Evolutionary conservation across 2,113 vertebrate genomes (phyloP).

Genomic region (Fregetta grallaria): DNA sequence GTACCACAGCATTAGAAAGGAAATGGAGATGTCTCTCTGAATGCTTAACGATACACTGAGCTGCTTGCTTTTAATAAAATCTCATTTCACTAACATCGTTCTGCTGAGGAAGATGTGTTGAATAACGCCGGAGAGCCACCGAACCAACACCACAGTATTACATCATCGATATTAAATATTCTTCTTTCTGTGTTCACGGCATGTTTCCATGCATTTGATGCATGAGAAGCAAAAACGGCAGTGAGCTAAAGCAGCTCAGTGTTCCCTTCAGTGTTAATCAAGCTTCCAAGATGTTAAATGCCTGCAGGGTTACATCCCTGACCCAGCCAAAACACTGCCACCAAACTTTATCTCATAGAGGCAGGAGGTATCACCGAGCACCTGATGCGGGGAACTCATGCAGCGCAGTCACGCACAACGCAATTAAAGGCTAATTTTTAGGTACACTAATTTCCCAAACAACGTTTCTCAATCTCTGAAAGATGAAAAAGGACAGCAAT

Average conservation of each 20-base stretch:
- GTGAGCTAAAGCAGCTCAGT: background rate
- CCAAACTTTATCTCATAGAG: background rate
- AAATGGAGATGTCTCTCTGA: background rate
- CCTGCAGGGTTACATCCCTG: background rate
- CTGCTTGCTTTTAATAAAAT: slow-evolving; percentile 57
- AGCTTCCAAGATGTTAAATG: slow-evolving; percentile 6
- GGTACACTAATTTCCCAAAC: background rate
- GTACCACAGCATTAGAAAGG: background rate
- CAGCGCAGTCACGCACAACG: background rate
- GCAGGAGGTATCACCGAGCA: background rate
- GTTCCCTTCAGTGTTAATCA: slow-evolving; percentile 9
- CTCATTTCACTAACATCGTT: slow-evolving; percentile 48
- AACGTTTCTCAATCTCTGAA: background rate
- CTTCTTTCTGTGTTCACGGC: background rate
- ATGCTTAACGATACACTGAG: background rate
- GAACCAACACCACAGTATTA: background rate
- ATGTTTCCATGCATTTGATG: background rate
- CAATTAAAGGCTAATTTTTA: background rate
- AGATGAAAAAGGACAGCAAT: background rate
- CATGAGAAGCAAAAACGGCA: background rate
- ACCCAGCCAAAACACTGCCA: background rate
- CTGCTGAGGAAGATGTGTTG: slow-evolving; percentile 41
- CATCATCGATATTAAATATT: slow-evolving; percentile 11
- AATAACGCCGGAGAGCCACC: background rate
- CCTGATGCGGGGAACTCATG: background rate